phyloP scores from a whole-genome alignment of 2,797 vertebrate genomes.

The Ciconia nigra region DNA sequence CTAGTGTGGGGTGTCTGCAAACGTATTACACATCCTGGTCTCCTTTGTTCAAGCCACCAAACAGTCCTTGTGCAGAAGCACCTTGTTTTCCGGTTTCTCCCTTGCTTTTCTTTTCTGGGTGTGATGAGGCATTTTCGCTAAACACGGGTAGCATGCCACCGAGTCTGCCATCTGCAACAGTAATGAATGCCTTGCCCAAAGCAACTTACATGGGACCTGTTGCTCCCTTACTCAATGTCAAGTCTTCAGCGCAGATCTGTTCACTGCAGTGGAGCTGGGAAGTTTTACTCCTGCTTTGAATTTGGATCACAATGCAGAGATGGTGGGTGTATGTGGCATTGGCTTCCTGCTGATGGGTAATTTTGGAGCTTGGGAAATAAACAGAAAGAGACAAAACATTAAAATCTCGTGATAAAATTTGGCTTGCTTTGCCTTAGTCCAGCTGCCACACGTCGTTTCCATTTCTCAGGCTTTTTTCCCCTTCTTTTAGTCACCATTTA shows the following conservation, averaged over 20 bases:
- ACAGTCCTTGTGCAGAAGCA: neutral
- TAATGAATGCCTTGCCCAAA: neutral
- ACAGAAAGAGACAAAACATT: neutral
- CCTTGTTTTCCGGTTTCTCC: neutral
- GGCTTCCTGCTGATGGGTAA: neutral
- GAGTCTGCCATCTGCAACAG: neutral
- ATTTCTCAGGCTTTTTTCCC: neutral
- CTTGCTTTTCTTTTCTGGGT: neutral
- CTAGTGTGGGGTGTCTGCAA: neutral
- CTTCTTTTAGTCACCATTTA: neutral
- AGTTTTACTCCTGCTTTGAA: neutral
- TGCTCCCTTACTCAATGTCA: neutral
- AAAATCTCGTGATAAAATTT: neutral
- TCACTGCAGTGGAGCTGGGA: neutral
- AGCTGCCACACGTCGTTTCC: neutral
- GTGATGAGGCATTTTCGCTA: accelerated
- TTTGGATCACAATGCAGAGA: neutral
- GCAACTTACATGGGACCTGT: neutral
- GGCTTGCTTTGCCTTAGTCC: neutral
- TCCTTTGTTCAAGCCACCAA: neutral
- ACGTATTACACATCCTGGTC: neutral
- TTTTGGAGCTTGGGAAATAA: neutral
- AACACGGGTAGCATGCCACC: neutral
- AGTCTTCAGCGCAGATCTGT: neutral
- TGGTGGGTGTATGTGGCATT: neutral